Evolutionary conservation across 2,797 vertebrate species (phyloP).

Genomic region (Glossophaga mutica): DNA sequence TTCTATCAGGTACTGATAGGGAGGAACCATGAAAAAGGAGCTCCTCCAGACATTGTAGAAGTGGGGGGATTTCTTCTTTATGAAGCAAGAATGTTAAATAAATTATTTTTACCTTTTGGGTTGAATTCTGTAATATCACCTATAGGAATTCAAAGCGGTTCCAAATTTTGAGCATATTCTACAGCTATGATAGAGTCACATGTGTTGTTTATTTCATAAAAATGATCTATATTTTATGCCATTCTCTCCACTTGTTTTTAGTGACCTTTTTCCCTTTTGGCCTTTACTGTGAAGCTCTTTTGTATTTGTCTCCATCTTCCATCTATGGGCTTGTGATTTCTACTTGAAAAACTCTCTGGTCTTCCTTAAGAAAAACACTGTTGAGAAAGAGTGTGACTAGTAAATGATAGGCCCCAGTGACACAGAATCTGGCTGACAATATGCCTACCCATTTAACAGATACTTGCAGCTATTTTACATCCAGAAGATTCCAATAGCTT

Average conservation of each 20-base stretch:
- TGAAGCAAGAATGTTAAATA: neutral
- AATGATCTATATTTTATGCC: neutral
- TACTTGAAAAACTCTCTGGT: constrained; percentile 1
- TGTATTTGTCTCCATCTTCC: neutral
- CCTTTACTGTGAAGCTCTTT: neutral
- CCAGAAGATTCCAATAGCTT: neutral
- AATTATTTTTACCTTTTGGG: neutral
- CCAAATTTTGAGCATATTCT: neutral
- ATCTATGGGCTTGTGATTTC: neutral
- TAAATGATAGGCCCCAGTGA: neutral
- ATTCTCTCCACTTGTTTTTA: neutral
- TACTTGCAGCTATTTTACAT: neutral
- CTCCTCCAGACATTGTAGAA: neutral
- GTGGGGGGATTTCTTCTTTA: neutral
- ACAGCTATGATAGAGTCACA: neutral
- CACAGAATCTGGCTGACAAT: neutral
- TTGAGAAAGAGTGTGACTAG: neutral
- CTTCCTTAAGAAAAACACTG: neutral
- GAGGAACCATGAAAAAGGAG: neutral
- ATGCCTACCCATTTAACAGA: neutral
- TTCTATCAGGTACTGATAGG: neutral
- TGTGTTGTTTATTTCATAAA: neutral
- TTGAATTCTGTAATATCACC: neutral
- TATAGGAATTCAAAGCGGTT: neutral
- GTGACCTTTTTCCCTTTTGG: neutral